Conservation (phyloP, 2,888 invertebrate species). For the Anorthoa munda region DNA sequence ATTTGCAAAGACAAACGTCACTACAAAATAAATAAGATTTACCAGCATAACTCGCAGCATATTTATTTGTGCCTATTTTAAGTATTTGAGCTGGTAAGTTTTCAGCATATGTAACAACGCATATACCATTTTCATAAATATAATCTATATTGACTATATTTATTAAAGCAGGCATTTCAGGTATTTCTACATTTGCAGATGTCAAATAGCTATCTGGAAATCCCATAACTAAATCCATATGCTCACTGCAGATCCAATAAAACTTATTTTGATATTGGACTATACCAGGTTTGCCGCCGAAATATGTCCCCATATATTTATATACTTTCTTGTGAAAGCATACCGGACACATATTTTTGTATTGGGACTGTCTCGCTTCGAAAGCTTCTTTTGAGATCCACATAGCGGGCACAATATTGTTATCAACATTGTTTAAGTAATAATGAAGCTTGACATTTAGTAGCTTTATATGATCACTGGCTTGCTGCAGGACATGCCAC, state of each 20-base stretch:
- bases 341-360: constrained; percentile 91
- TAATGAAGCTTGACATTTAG: constrained; percentile 85
- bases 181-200: constrained; percentile 75
- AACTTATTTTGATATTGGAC: constrained; percentile 89
- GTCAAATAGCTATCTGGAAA: constrained; percentile 83
- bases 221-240: constrained; percentile 86
- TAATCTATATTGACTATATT: constrained; percentile 80
- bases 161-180: constrained; percentile 89
- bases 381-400: constrained; percentile 91
- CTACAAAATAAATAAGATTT: constrained; percentile 91
- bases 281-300: constrained; percentile 89
- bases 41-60: constrained; percentile 87
- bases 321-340: constrained; percentile 87
- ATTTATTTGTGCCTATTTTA: constrained; percentile 83
- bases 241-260: constrained; percentile 92
- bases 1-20: constrained; percentile 86
- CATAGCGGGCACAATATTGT: constrained; percentile 89
- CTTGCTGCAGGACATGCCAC: constrained; percentile 90
- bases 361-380: constrained; percentile 85
- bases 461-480: constrained; percentile 78
- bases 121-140: constrained; percentile 90
- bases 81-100: constrained; percentile 87
- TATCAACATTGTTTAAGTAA: constrained; percentile 87
- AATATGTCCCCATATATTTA: constrained; percentile 83
- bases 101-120: constrained; percentile 92